Conservation (phyloP, 2,888 invertebrate species). For the Rhorus exstirpatorius region DNA sequence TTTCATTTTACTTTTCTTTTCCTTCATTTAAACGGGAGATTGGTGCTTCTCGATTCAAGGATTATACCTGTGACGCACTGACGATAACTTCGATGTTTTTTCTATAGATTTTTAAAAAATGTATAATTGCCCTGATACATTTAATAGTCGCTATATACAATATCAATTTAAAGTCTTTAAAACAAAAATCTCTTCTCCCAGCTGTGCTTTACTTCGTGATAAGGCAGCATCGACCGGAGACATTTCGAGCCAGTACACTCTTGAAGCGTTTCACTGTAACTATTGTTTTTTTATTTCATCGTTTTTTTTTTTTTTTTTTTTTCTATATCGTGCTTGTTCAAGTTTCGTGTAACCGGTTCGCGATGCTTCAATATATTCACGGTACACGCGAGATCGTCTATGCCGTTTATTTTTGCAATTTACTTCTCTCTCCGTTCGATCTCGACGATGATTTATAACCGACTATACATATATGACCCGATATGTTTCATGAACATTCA, state of each 20-base stretch:
- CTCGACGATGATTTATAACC: constrained; percentile 37
- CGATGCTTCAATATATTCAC: constrained; percentile 8
- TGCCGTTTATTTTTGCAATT: constrained; percentile 39
- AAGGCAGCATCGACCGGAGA: background rate
- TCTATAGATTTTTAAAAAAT: too few relatives aligned
- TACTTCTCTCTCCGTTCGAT: background rate
- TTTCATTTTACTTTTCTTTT: too few relatives aligned
- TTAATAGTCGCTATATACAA: too few relatives aligned
- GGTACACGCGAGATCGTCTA: background rate
- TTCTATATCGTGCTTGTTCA: background rate
- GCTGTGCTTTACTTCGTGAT: too few relatives aligned
- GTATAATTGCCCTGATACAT: too few relatives aligned
- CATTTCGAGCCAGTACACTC: background rate
- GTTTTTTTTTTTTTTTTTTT: background rate
- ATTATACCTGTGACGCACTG: too few relatives aligned
- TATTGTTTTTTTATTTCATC: too few relatives aligned
- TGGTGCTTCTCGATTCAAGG: too few relatives aligned
- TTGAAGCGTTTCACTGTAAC: background rate
- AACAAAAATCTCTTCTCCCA: too few relatives aligned
- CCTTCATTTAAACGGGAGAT: too few relatives aligned
- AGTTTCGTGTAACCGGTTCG: background rate
- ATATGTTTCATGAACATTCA: constrained; percentile 32
- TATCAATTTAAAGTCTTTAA: too few relatives aligned
- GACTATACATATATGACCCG: constrained; percentile 23
- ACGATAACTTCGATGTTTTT: too few relatives aligned